Evolutionary conservation across 2,888 invertebrate species (phyloP).

Genomic region (Melieria crassipennis): DNA sequence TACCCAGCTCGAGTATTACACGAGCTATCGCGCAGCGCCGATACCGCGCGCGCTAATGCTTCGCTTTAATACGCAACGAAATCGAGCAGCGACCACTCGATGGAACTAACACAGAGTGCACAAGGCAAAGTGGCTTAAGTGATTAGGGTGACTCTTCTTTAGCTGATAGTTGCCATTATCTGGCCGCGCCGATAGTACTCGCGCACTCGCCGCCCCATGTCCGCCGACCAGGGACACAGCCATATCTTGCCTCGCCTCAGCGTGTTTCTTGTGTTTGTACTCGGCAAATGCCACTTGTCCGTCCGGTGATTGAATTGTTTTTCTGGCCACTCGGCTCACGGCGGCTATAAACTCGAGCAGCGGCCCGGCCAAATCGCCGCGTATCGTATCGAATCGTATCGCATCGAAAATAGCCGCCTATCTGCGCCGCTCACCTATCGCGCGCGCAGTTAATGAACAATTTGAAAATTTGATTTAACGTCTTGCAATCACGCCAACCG

Average conservation of each 20-base stretch:
- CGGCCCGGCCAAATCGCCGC: too few relatives aligned
- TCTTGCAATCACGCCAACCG: slow-evolving; percentile 40
- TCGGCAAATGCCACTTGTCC: slow-evolving; percentile 17
- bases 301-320: neutral
- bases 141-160: slow-evolving; percentile 57
- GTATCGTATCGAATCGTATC: too few relatives aligned
- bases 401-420: neutral
- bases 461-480: slow-evolving; percentile 39
- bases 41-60: too few relatives aligned
- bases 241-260: too few relatives aligned
- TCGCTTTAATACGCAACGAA: too few relatives aligned
- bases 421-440: slow-evolving; percentile 9
- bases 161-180: slow-evolving; percentile 55
- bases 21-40: too few relatives aligned
- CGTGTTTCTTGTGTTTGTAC: neutral
- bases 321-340: neutral
- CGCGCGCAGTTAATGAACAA: slow-evolving; percentile 13
- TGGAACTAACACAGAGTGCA: too few relatives aligned
- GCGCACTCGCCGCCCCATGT: too few relatives aligned
- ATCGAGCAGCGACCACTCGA: too few relatives aligned
- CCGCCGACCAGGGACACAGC: too few relatives aligned
- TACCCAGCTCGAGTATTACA: too few relatives aligned
- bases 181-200: slow-evolving; percentile 23
- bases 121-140: slow-evolving; percentile 51
- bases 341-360: neutral